phyloP scores from a whole-genome alignment of 2,113 vertebrate species.

The Eptatretus burgeri region DNA sequence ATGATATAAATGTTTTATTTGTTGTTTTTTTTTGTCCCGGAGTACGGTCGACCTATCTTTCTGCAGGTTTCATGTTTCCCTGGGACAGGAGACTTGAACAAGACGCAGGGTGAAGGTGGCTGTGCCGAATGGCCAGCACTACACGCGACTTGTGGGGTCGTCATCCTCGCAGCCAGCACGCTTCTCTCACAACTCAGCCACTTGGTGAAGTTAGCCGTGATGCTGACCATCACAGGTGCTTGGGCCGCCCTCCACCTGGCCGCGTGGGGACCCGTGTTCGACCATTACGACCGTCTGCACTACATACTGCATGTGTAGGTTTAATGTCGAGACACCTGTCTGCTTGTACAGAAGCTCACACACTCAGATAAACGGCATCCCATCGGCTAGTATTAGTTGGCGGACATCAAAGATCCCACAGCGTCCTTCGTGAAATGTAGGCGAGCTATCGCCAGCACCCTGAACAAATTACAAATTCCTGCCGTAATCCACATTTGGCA shows the following conservation, averaged over 20 bases:
- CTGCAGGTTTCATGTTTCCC: neutral
- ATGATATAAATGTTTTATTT: no score
- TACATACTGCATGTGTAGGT: neutral
- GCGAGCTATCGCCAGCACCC: neutral
- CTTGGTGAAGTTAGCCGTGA: neutral
- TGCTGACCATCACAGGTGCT: neutral
- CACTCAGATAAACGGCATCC: neutral
- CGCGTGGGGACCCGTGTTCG: conserved; percentile 2
- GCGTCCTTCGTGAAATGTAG: neutral
- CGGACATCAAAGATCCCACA: neutral
- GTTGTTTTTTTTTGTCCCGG: no score
- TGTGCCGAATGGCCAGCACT: neutral
- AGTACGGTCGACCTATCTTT: no score
- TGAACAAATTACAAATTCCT: no score
- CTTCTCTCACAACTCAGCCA: neutral
- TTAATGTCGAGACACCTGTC: neutral
- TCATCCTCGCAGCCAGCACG: neutral
- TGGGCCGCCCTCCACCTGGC: neutral
- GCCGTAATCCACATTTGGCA: no score
- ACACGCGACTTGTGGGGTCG: neutral
- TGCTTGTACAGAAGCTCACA: neutral
- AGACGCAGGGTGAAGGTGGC: neutral
- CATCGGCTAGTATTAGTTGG: neutral
- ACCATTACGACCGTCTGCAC: neutral
- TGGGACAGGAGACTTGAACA: neutral